Base-by-base conservation (phyloP, 37 sponge, comb jelly and placozoan species). In the Mnemiopsis leidyi region DNA sequence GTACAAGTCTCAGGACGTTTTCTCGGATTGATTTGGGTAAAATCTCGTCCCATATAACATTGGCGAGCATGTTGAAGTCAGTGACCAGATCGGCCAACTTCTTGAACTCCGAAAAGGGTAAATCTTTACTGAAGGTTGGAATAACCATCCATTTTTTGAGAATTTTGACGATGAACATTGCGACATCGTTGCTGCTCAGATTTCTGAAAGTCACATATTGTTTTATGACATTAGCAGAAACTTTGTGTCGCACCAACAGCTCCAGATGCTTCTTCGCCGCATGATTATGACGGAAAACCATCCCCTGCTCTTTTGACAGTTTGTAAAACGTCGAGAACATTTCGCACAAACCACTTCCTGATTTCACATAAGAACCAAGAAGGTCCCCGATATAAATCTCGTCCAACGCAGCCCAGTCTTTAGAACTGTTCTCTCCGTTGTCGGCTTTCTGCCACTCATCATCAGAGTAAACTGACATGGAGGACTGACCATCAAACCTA, bases 321-420 rank as follows among this genome's bases (percentile, higher is more conserved):
- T 85, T 85, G 90, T 85, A 85, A 40, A 85, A 85, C 21, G 61
- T 25, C 1, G 90, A 85, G 30, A 85, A 85, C 90, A 85, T 85
- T n/a, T 85, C 48, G 23, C 90, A 85, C 7, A 85, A 37, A 21
- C 90, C 90, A 21, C 23, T 28, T 21, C 90, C 90, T 29, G 40
- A 28, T 26, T 26, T 38, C 13, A 39, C 90, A 39, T 85, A 85
- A 7, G 90, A 39, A 1, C 90, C 48, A 13, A 85, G 90, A 3
- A 85, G 61, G 29, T 85, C 90, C 25, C 90, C 90, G 26, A 85
- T 33, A 85, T 85, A 85, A 3, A 85, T 38, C 48, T 85, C 90
- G 39, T 85, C 90, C 24, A 85, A 7, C 3, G 90, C 90, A 23
- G 90, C 90, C 90, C 90, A 85, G 26, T 38, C 40, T 37, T 85